Evolutionary conservation across 1,140 invertebrate species (phyloP), one percentile per base, ranked within the genome.

Genomic region (Penaeus vannamei): DNA sequence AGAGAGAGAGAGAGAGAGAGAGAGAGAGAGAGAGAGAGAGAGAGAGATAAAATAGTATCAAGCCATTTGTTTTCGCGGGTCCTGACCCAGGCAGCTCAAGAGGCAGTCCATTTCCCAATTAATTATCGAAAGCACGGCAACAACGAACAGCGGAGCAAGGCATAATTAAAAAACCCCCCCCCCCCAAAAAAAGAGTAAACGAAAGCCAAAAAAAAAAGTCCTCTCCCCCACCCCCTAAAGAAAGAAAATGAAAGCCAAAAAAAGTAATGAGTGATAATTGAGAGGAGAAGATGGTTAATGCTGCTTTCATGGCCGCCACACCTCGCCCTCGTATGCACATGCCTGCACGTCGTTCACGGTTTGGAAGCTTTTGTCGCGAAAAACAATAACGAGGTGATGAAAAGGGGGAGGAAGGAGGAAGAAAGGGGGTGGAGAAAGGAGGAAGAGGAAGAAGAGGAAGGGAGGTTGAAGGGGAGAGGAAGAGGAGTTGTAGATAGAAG

Each of bases 301-400:
- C 53, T 53, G 42, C 72, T 29, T 20, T 26, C 29, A 22, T 76
- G 72, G 29, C 22, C 72, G 72, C 72, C 29, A 36, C 72, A 19
- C n/a, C 72, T 29, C 42, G 72, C 2, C 5, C 8, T 36, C 19
- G 26, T 76, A 76, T 76, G 26, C 72, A 76, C 29, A 76, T 76
- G 72, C 72, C 72, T 29, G 42, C 72, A 76, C 72, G 72, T 76
- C 26, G 22, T 76, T 20, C 1, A 22, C 22, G 72, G 72, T 32
- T 53, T 76, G 42, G 72, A 36, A 8, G 29, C 72, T 26, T 76
- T 76, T 76, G 72, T 76, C 42, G 72, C 72, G 72, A 76, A 76
- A 76, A 76, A 76, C 72, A 76, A 76, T 76, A 76, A 76, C 72
- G 72, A 76, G 72, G 72, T 76, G 72, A 76, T 76, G 72, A 32